Evolutionary conservation across 2,888 invertebrate genomes (phyloP), one percentile per base, ranked within the genome.

Genomic region (Drosophila limbata): DNA sequence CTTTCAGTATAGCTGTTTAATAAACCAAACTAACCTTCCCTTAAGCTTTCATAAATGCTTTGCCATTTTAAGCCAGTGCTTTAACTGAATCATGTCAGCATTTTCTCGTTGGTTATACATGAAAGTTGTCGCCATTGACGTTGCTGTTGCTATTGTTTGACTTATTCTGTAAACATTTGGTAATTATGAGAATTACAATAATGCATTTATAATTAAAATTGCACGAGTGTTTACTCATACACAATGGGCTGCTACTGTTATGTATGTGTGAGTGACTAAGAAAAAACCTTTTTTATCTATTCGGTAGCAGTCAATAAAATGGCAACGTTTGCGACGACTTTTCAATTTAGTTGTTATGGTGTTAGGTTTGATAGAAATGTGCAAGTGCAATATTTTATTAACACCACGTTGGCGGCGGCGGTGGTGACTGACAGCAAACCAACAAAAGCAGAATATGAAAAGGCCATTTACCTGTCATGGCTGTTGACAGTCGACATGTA

Each of bases 371-470:
- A 74, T 82, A 69, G 64, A 82, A 74, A 75, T 79, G 79, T 79
- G 79, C 82, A 79, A 81, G 74, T 69, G 79, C 82, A 79, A 59
- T 79, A 79, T 79, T 79, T 79, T 81, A 79, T 79, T 69, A 77
- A 69, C 65, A 42, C 39, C 11, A 39, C 39, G n/a, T n/a, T n/a
- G n/a, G n/a, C n/a, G 47, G 10, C 53, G 48, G 6, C 60, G 15
- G 10, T 19, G 28, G 39, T 44, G 50, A 55, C 62, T 52, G 66
- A 77, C 42, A 52, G 48, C 56, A 57, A 33, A 11, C 33, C 62
- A 48, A n/a, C 59, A 63, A 60, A 48, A 45, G 50, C 40, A 48
- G 35, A 48, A 65, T 63, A 64, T n/a, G n/a, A 71, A 77, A 48
- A 57, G 56, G 56, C 44, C 57, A 40, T 35, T 68, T 63, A 64